Evolutionary conservation across 2,113 vertebrate genomes (phyloP), one percentile per base, ranked within the genome.

Genomic region (Pygoscelis adeliae): DNA sequence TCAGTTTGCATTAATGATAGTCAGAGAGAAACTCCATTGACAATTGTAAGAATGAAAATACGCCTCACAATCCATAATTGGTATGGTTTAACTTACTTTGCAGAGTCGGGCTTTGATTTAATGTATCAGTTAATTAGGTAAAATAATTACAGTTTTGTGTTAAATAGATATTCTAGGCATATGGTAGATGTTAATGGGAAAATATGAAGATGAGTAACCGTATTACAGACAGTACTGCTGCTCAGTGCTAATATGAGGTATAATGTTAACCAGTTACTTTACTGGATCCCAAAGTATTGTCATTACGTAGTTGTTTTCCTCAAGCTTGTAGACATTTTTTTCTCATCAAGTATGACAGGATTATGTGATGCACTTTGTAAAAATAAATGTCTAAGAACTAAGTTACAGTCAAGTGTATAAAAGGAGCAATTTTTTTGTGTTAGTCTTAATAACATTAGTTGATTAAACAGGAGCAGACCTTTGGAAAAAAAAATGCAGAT

Each of bases 71-170:
- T n/a, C 38, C 13, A 4, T 93, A 89, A 96, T 26, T 91, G 69
- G 32, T 87, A 4, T 34, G 18, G 61, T 87, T 94, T 63, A 84
- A 89, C 80, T 91, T 74, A 49, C 63, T 87, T 91, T 87, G 10
- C 52, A 47, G 72, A 89, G 55, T 63, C 0, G 4, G 47, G n/a
- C 61, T 96, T 92, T 94, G 72, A 82, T 91, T 95, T 84, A 92
- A 89, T 59, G 14, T 62, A 84, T 91, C 77, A 52, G 65, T 96
- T 97, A 96, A 97, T 95, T 91, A 93, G 59, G 72, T 87, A 79
- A 94, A 96, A 93, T 93, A 89, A 95, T 97, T 91, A 90, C 46
- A 66, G 13, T 87, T 97, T 91, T 87, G 42, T 91, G 44, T 93
- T 94, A 94, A 94, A 67, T 36, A 89, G 69, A 47, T 89, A 84